A percentile compares a stretch with the other conserved stretches of the same genome.
Conservation (phyloP, 1,140 invertebrate genomes). For the Dinothrombium tinctorium region DNA sequence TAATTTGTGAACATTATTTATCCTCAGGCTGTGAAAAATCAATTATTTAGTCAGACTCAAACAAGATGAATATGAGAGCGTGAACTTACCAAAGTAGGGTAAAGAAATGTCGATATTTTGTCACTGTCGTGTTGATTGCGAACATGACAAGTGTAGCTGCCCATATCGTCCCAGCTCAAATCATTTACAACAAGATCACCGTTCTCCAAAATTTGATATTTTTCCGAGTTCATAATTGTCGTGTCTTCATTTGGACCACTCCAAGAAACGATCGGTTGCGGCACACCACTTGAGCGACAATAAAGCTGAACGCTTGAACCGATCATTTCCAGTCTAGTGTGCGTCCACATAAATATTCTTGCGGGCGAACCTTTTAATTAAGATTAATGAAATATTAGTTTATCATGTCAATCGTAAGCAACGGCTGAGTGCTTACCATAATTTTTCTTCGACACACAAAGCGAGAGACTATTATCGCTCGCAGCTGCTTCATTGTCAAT, state of each 20-base stretch:
- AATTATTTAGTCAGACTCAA: too few relatives aligned
- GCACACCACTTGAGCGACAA: conserved; percentile 39
- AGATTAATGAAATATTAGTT: too few relatives aligned
- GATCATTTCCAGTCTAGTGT: conserved; percentile 23
- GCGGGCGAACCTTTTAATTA: too few relatives aligned
- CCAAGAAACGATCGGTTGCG: conserved; percentile 38
- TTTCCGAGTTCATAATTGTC: conserved; percentile 13
- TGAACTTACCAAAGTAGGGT: conserved; percentile 39
- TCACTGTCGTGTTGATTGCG: conserved; percentile 38
- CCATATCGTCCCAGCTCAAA: conserved; percentile 51
- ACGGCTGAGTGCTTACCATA: too few relatives aligned
- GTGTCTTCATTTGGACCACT: conserved; percentile 30
- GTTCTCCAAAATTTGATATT: conserved; percentile 31
- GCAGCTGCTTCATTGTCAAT: not conserved
- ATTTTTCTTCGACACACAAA: conserved; percentile 12
- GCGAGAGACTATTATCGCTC: not conserved
- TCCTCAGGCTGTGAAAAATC: too few relatives aligned
- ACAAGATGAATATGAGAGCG: too few relatives aligned
- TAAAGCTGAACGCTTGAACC: conserved; percentile 39
- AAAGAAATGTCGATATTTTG: conserved; percentile 41
- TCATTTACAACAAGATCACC: conserved; percentile 44
- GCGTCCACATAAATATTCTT: conserved; percentile 23
- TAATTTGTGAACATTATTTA: too few relatives aligned
- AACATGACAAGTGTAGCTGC: conserved; percentile 43
- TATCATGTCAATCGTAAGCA: too few relatives aligned